These are phyloP conservation scores for Ciconia boyciana DNA, from an alignment of 2,113 vertebrate genomes.

Conservation along the genomic window DNA sequence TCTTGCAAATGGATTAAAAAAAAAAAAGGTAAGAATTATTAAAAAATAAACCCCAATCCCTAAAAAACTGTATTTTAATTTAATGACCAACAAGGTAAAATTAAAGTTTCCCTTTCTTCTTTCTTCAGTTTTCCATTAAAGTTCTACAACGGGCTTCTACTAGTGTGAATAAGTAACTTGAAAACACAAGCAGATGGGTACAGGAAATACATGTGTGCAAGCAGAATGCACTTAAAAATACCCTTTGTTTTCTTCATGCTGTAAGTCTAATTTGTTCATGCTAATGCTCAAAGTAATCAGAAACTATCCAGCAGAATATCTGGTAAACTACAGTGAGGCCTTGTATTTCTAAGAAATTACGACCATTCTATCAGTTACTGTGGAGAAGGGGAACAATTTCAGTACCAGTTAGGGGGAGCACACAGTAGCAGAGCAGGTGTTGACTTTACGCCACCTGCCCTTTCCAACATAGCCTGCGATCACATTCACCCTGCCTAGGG, in stretches of 20 bases:
- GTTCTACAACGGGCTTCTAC: background rate
- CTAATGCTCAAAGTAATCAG: background rate
- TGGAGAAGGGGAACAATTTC: background rate
- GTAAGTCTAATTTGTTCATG: background rate
- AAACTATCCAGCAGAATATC: background rate
- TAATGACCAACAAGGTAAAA: background rate
- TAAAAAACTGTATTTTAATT: background rate
- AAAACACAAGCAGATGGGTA: background rate
- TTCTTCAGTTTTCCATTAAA: background rate
- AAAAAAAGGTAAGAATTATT: background rate
- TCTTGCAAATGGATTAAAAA: background rate
- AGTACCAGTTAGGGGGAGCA: too few species aligned
- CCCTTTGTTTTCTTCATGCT: background rate
- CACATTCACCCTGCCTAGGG: rapidly evolving
- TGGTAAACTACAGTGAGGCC: background rate
- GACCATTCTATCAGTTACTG: background rate
- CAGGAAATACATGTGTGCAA: rapidly evolving
- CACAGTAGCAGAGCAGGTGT: rapidly evolving
- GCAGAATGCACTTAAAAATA: background rate
- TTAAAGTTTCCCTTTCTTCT: background rate
- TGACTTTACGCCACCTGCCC: background rate
- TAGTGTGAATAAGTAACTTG: background rate
- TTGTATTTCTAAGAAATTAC: background rate
- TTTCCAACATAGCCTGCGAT: rapidly evolving
- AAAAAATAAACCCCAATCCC: background rate